Percentiles rank a stretch among this genome's conserved stretches.
Evolutionary conservation across 2,113 vertebrate genomes (phyloP).

Genomic region (Melanocharis versteri): DNA sequence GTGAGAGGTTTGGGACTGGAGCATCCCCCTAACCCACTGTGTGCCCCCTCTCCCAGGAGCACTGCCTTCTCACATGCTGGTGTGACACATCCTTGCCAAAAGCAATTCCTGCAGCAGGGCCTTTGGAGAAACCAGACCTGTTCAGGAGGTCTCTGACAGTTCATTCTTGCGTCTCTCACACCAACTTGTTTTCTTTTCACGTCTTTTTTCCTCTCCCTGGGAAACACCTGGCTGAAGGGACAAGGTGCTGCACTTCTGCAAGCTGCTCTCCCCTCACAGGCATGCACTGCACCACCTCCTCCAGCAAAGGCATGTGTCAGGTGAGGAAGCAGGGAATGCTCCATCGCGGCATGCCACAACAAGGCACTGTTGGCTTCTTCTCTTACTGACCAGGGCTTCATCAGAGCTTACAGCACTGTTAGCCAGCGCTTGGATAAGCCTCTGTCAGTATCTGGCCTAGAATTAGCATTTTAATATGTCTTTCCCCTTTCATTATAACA

Average conservation of each 20-base stretch:
- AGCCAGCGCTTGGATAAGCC: background rate
- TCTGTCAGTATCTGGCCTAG: background rate
- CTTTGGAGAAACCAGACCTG: background rate
- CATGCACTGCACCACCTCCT: background rate
- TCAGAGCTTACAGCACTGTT: background rate
- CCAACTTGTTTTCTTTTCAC: background rate
- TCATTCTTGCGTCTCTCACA: background rate
- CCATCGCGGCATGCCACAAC: background rate
- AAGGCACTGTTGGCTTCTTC: background rate
- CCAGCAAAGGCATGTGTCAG: background rate
- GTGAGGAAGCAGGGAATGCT: background rate
- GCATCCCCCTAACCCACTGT: background rate
- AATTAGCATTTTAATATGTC: slow-evolving; percentile 36
- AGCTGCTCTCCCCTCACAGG: background rate
- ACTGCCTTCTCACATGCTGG: background rate
- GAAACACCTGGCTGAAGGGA: background rate
- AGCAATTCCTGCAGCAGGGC: background rate
- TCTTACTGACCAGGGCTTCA: background rate
- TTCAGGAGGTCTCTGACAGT: background rate
- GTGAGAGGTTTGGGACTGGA: background rate
- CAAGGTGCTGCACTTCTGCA: fast-evolving
- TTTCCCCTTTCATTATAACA: background rate
- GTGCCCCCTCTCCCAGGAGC: background rate
- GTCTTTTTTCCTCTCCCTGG: background rate
- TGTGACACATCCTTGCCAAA: background rate